Evolutionary conservation across 2,113 vertebrate species (phyloP), one percentile per base, ranked within the genome.

Genomic region (Rhinogobius similis): DNA sequence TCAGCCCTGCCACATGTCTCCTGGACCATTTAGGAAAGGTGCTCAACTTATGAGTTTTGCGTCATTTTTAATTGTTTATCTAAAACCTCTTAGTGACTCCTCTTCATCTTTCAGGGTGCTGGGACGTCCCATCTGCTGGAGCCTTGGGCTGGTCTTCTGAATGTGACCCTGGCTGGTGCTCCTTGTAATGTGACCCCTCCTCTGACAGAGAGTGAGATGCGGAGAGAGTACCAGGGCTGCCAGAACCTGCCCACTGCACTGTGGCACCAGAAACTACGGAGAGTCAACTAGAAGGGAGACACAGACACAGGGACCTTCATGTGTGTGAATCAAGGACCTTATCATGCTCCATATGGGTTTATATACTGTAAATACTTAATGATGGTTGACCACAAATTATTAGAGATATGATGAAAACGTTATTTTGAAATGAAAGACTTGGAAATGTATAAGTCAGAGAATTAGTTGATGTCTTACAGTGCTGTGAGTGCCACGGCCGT

Each of bases 231-330:
- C 82, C 92, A 92, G 81, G 93, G 94, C 80, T 95, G 94, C 77
- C 93, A 95, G 81, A 95, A 95, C 72, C 90, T 94, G n/a, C 94
- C 93, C 0, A 95, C 94, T 0, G 93, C 92, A 0, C 87, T 94
- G 4, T 95, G 94, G 93, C 87, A 94, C 86, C 93, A 86, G 82
- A 93, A 86, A 63, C 82, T 85, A 50, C 20, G 79, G 32, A 62
- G 74, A 73, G 26, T 39, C 64, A 76, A 89, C 81, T 90, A 78
- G 88, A 70, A 8, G 18, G 12, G 44, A 62, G n/a, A 64, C 48
- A 79, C 48, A 62, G 27, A 78, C 48, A 68, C 13, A 43, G n/a
- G 55, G 13, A 68, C 11, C 11, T 20, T 1, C 0, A 16, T 26
- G 59, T 71, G 68, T 69, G 61, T 56, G 52, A 46, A 41, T 20